Evolutionary conservation across 2,113 vertebrate genomes (phyloP).

Genomic region (Eidolon helvum): DNA sequence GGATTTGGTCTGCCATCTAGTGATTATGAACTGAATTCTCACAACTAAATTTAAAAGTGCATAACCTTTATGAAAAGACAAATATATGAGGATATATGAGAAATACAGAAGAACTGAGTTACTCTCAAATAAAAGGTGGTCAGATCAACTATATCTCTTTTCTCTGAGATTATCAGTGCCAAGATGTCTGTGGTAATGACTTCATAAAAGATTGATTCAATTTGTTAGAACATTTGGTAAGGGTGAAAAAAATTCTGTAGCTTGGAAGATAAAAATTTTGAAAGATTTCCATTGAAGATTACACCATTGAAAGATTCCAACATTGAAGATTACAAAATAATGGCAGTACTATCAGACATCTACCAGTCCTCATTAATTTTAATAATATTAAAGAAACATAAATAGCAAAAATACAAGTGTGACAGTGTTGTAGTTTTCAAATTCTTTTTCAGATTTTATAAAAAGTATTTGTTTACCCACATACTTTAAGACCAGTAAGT

Average conservation of each 20-base stretch:
- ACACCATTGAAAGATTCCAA: not conserved
- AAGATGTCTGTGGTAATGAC: not conserved
- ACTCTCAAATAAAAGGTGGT: not conserved
- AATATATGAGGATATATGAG: not conserved
- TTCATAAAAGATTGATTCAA: not conserved
- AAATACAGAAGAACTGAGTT: not conserved
- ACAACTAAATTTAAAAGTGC: not conserved
- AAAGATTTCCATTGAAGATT: not conserved
- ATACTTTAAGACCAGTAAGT: not conserved
- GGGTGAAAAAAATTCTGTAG: not conserved
- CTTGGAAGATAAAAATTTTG: not conserved
- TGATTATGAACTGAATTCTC: slow-evolving; percentile 54
- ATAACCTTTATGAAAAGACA: not conserved
- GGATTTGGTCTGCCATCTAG: slow-evolving; percentile 77
- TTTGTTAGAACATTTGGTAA: not conserved
- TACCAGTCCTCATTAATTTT: not conserved
- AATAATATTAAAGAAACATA: not conserved
- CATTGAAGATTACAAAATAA: not conserved
- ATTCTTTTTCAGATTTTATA: not conserved
- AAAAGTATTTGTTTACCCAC: not conserved
- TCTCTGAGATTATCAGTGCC: not conserved
- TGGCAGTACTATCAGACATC: not conserved
- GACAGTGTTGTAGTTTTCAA: not conserved
- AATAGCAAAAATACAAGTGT: not conserved
- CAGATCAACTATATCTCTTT: not conserved